These are phyloP conservation scores for Nothocercus julius DNA, from an alignment of 2,113 vertebrate species.

Conservation along the genomic window DNA sequence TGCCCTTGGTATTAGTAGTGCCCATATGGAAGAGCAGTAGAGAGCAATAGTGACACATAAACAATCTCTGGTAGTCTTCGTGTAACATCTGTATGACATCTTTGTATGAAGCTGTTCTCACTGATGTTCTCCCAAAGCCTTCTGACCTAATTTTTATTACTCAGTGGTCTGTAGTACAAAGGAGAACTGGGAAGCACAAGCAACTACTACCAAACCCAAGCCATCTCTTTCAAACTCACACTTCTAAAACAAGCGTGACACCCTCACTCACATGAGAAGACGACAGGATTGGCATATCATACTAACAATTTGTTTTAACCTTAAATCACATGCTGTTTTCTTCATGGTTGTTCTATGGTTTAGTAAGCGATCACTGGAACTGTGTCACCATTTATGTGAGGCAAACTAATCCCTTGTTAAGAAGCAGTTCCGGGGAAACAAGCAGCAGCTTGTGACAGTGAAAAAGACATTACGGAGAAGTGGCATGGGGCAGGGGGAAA, in stretches of 20 bases:
- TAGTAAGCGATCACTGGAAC: background rate
- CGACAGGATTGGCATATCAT: background rate
- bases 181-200: background rate
- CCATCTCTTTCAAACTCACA: background rate
- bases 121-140: background rate
- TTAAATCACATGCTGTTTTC: background rate
- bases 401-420: background rate
- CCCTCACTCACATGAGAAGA: background rate
- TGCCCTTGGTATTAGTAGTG: no score
- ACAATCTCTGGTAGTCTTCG: no score
- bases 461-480: background rate
- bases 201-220: background rate
- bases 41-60: no score
- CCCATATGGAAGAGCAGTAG: no score
- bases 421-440: background rate
- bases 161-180: background rate
- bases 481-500: background rate
- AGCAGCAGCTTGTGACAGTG: background rate
- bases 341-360: background rate
- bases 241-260: background rate
- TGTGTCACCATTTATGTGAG: background rate
- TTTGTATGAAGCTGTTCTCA: background rate
- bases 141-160: background rate
- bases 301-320: background rate
- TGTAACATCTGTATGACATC: no score